Conservation (phyloP, 30 jellyfish, hydroid and myxozoan species). For the Calvadosia cruxmelitensis region DNA sequence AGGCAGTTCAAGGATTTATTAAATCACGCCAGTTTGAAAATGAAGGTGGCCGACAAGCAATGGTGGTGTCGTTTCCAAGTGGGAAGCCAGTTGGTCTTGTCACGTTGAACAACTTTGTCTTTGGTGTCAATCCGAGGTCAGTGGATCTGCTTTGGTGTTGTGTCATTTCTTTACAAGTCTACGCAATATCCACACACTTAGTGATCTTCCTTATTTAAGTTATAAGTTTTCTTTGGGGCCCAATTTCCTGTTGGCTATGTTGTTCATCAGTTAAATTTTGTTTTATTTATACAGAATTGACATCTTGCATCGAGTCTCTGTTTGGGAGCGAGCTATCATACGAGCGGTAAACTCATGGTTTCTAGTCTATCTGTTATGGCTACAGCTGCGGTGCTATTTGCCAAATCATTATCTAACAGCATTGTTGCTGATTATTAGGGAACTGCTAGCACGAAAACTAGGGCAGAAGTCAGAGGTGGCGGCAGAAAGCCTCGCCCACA, state of each 20-base stretch:
- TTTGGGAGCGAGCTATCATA: constrained; percentile 86
- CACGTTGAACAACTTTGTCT: constrained; percentile 66
- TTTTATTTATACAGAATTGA: constrained; percentile 60
- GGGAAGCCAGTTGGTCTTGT: constrained; percentile 73
- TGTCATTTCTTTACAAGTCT: not conserved
- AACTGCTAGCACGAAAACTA: constrained; percentile 63
- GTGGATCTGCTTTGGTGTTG: not conserved
- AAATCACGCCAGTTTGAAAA: constrained; percentile 69
- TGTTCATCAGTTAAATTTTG: not conserved
- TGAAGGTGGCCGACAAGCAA: constrained; percentile 53
- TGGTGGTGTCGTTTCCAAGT: constrained; percentile 52
- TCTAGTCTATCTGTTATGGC: too few relatives aligned
- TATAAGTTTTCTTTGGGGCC: not conserved
- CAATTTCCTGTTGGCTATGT: not conserved
- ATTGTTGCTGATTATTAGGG: constrained; percentile 40
- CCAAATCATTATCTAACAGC: too few relatives aligned
- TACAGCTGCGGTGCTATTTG: too few relatives aligned
- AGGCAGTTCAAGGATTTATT: constrained; percentile 48
- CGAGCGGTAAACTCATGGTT: constrained; percentile 53
- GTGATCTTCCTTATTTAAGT: not conserved
- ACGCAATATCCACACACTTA: not conserved
- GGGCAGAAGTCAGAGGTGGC: constrained; percentile 96
- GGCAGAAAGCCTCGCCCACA: constrained; percentile 98
- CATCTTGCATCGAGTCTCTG: constrained; percentile 82
- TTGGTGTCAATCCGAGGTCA: constrained; percentile 89